Evolutionary conservation across 1,140 invertebrate species (phyloP), one percentile per base, ranked within the genome.

Genomic region (Leptopilina clavipes): DNA sequence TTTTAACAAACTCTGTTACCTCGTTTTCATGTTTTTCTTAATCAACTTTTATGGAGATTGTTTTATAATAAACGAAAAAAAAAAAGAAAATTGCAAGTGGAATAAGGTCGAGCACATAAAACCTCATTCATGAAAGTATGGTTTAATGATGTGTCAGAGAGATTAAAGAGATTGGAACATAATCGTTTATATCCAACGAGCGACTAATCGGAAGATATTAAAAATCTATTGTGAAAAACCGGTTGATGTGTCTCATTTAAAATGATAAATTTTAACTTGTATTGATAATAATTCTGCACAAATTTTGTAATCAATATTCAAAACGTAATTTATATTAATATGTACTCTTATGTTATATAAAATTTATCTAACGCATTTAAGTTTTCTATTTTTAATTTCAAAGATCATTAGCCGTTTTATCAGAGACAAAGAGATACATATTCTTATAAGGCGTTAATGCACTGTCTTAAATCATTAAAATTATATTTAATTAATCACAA

Each of bases 171-270:
- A 45, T 22, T 31, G 19, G 43, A n/a, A 52, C 17, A 44, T 52
- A 52, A 72, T 72, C 44, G 25, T 48, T 31, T 72, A 48, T 48
- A 72, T 52, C 48, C 48, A 52, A 45, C 22, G 22, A 25, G 5
- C 25, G 22, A 45, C 25, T 18, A 45, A 52, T 48, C 44, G 48
- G 17, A 72, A 48, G 71, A 72, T 48, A 71, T 17, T 17, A 56
- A 54, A 71, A 71, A 76, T 74, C 74, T 56, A 43, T 72, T 72
- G 79, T 71, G 70, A 14, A 56, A 73, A 65, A 73, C 72, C 70
- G 52, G 52, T 52, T 37, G 18, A 76, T n/a, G n/a, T n/a, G n/a
- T 77, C 70, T 79, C 59, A 73, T 52, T 37, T n/a, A n/a, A 31
- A 31, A 31, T 65, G 59, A 65, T 65, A 8, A 65, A 65, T 65